A percentile compares a stretch with the other conserved stretches of the same genome.
These are phyloP conservation scores for Varanus salvator DNA, from an alignment of 2,113 vertebrate species.

Conservation along the genomic window DNA sequence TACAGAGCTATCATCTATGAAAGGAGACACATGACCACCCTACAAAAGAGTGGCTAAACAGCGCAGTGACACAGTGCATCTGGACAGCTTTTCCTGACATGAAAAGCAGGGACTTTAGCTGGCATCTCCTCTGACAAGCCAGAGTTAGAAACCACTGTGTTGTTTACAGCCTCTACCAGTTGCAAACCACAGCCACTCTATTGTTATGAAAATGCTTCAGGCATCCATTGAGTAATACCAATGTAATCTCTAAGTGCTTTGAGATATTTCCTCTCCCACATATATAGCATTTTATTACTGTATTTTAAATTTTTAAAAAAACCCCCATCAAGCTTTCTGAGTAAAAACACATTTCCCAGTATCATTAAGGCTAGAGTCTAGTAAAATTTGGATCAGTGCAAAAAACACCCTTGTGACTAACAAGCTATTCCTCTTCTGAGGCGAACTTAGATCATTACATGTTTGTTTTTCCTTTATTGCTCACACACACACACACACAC, in stretches of 20 bases:
- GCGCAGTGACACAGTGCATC: too few relatives aligned
- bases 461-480: background rate
- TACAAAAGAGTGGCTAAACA: too few relatives aligned
- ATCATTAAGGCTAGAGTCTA: background rate
- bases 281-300: too few relatives aligned
- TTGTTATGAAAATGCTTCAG: background rate
- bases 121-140: too few relatives aligned
- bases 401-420: background rate
- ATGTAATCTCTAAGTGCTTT: background rate
- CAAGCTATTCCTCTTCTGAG: background rate
- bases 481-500: background rate
- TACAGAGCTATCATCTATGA: too few relatives aligned
- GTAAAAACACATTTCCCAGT: background rate
- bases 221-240: background rate
- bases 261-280: background rate
- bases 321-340: background rate
- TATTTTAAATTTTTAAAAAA: background rate
- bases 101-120: too few relatives aligned
- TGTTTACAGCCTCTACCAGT: too few relatives aligned
- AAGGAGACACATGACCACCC: too few relatives aligned
- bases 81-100: too few relatives aligned
- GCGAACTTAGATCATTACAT: background rate
- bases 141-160: too few relatives aligned
- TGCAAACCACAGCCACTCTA: background rate
- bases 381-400: background rate